phyloP scores from a whole-genome alignment of 2,888 invertebrate species.

The Morpho achilles region DNA sequence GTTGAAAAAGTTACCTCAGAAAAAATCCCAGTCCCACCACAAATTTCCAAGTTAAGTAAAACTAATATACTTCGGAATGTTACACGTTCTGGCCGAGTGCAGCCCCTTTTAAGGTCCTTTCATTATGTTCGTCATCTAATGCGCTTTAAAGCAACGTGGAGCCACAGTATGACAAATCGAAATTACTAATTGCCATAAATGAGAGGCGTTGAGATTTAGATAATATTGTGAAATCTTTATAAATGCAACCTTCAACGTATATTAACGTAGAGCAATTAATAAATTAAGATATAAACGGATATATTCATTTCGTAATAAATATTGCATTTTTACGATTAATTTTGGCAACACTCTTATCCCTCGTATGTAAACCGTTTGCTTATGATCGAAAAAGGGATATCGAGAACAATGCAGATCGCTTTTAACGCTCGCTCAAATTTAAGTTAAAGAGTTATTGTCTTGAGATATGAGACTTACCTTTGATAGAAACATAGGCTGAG shows the following conservation, averaged over 20 bases:
- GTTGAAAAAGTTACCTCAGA: constrained; percentile 3
- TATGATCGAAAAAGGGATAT: too few species aligned
- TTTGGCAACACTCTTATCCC: too few species aligned
- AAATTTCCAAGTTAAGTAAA: constrained; percentile 8
- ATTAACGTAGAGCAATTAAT: too few species aligned
- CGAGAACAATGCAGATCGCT: too few species aligned
- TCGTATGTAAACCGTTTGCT: too few species aligned
- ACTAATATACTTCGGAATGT: constrained; percentile 17
- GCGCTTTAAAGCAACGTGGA: constrained; percentile 16
- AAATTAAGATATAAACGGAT: too few species aligned
- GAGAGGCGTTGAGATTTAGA: constrained; percentile 7
- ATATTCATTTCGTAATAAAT: too few species aligned
- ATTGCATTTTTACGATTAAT: too few species aligned
- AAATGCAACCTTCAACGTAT: not conserved
- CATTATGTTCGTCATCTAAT: constrained; percentile 11
- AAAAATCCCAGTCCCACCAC: constrained; percentile 14
- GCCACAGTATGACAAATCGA: constrained; percentile 10
- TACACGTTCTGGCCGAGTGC: constrained; percentile 11
- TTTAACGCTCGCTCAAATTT: too few species aligned
- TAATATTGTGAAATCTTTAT: constrained; percentile 1
- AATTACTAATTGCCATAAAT: constrained; percentile 4
- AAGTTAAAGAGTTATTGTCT: too few species aligned
- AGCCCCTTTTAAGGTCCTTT: constrained; percentile 18
- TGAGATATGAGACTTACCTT: too few species aligned
- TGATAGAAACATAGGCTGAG: too few species aligned